phyloP scores from a whole-genome alignment of 2,797 vertebrate genomes.

The Ctenopoma multispine region DNA sequence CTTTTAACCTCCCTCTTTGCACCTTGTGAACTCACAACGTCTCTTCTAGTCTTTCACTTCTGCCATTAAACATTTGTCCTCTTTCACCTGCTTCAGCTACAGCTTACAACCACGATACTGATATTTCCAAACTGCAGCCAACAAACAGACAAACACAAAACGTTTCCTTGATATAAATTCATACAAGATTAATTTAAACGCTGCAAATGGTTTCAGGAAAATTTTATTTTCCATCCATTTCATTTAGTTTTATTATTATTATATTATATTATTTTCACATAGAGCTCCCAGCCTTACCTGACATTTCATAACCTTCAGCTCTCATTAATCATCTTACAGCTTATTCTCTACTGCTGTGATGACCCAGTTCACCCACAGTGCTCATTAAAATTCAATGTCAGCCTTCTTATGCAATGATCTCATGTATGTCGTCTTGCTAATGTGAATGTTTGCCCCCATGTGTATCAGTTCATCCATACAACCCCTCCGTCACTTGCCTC shows the following conservation, averaged over 20 bases:
- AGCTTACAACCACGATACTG: neutral
- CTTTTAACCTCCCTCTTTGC: slow-evolving; percentile 26
- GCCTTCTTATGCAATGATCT: slow-evolving; percentile 11
- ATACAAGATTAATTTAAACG: slow-evolving; percentile 1
- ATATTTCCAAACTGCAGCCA: neutral
- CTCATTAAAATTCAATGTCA: slow-evolving; percentile 63
- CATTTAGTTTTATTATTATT: slow-evolving; percentile 4
- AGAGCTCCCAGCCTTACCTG: slow-evolving; percentile 14
- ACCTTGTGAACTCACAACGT: slow-evolving; percentile 5
- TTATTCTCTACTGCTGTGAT: slow-evolving; percentile 36
- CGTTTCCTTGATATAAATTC: neutral
- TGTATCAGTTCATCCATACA: slow-evolving; percentile 15
- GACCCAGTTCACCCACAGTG: slow-evolving; percentile 48
- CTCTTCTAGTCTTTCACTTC: neutral
- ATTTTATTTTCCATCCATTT: neutral
- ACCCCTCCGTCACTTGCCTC: slow-evolving; percentile 1
- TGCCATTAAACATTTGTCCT: neutral
- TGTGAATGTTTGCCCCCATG: slow-evolving; percentile 7
- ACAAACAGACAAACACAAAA: neutral
- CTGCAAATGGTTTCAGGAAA: neutral
- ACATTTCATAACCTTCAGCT: slow-evolving; percentile 49
- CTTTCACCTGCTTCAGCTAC: neutral
- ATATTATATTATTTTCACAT: neutral
- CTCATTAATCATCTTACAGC: slow-evolving; percentile 51
- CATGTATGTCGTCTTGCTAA: neutral